Evolutionary conservation across 2,888 invertebrate genomes (phyloP), one percentile per base, ranked within the genome.

Genomic region (Lamellibrachia columna): DNA sequence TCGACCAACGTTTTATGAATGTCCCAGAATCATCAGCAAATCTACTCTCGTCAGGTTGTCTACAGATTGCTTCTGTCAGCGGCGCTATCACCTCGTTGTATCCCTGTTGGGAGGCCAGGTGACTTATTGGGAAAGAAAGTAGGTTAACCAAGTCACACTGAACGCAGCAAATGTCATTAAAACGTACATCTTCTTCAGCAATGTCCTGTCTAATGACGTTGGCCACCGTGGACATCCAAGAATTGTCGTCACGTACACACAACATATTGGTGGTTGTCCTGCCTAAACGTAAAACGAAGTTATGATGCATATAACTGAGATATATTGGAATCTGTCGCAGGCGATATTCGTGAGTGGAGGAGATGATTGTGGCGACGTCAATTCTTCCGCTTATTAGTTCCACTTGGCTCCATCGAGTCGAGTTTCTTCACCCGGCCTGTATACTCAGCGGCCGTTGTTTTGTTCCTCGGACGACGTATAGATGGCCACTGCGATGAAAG

Each of bases 41-140:
- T 75, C 75, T 22, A 75, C 75, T 40, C 40, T 75, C 2, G 75
- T 75, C 75, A 75, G n/a, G n/a, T 6, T 22, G 75, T 75, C 22
- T 75, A 75, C 15, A 75, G 22, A 75, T 75, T 75, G 75, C 75
- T 75, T 75, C 75, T 75, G 75, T 75, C 75, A 75, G 75, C 75
- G 6, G 75, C 15, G n/a, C 75, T 6, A n/a, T 75, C 75, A 75
- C 75, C n/a, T 22, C 75, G 15, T 75, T 75, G 75, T 75, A 11
- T n/a, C 15, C 2, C 15, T 75, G 15, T 75, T n/a, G 75, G 75
- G 75, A 15, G 75, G 75, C 75, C 75, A 22, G 75, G 75, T n/a
- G n/a, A 22, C 15, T 75, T 75, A 75, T 75, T 75, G 75, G 75
- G 75, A 75, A 75, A 75, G 75, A 75, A 75, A 15, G 75, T 75